A percentile compares a stretch with the other conserved stretches of the same genome.
phyloP scores from a whole-genome alignment of 2,113 vertebrate genomes.

The Hemiscyllium ocellatum region DNA sequence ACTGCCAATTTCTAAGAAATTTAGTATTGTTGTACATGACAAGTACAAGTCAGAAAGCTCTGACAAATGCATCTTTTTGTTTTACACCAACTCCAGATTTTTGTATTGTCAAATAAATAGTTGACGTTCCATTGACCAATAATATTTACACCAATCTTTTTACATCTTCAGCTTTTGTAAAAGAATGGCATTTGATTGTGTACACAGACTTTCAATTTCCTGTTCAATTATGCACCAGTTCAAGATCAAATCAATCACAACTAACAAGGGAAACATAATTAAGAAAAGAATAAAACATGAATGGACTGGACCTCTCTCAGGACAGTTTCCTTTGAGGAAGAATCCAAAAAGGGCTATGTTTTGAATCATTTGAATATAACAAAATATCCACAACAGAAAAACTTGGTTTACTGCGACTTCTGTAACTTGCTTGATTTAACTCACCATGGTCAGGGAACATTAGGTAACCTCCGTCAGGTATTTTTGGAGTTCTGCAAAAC shows the following conservation, averaged over 20 bases:
- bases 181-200: background rate
- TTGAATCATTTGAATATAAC: no score
- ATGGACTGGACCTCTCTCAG: background rate
- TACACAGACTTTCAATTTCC: background rate
- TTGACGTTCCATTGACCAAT: background rate
- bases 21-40: no score
- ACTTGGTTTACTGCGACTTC: background rate
- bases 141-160: background rate
- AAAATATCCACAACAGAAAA: background rate
- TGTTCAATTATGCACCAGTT: background rate
- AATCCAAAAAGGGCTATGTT: background rate
- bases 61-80: no score
- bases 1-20: no score
- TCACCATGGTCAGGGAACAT: background rate
- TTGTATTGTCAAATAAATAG: no score
- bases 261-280: background rate
- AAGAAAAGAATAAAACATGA: background rate
- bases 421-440: background rate
- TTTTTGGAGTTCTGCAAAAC: background rate
- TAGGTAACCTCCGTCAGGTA: background rate
- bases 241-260: background rate
- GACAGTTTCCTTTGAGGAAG: background rate
- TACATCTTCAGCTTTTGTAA: background rate
- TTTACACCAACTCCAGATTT: no score
- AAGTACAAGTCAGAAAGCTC: no score